Conservation (phyloP, 2,113 vertebrate species). For the Illadopsis cleaveri region DNA sequence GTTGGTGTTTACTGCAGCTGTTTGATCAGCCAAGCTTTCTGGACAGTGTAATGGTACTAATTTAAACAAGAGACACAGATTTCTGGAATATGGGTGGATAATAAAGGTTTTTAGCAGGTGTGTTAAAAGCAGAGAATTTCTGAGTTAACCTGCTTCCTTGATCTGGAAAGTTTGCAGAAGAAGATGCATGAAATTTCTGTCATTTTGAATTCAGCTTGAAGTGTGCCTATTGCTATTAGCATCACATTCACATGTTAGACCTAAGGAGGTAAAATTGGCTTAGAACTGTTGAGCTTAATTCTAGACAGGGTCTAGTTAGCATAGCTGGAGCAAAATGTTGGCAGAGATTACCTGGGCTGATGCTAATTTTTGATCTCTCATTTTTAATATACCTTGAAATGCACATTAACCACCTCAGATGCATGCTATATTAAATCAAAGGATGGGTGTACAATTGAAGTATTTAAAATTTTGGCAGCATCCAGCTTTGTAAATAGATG, state of each 20-base stretch:
- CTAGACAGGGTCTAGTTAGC: neutral
- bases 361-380: slow-evolving; percentile 19
- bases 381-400: slow-evolving; percentile 21
- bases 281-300: neutral
- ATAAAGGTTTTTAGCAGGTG: neutral
- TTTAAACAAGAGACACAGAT: neutral
- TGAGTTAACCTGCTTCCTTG: neutral
- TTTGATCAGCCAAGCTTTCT: neutral
- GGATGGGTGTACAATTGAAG: neutral
- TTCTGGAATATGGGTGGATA: neutral
- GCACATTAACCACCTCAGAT: neutral
- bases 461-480: neutral
- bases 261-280: neutral
- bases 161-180: neutral
- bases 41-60: neutral
- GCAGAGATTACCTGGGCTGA: neutral
- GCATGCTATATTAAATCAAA: slow-evolving; percentile 27
- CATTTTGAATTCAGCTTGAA: neutral
- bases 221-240: neutral
- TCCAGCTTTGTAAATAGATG: neutral
- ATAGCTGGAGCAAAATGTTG: neutral
- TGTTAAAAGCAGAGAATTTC: neutral
- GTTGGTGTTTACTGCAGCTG: neutral
- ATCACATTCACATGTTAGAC: neutral
- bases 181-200: neutral